Conservation (phyloP, 2,113 vertebrate genomes). For the Onychostruthus taczanowskii region DNA sequence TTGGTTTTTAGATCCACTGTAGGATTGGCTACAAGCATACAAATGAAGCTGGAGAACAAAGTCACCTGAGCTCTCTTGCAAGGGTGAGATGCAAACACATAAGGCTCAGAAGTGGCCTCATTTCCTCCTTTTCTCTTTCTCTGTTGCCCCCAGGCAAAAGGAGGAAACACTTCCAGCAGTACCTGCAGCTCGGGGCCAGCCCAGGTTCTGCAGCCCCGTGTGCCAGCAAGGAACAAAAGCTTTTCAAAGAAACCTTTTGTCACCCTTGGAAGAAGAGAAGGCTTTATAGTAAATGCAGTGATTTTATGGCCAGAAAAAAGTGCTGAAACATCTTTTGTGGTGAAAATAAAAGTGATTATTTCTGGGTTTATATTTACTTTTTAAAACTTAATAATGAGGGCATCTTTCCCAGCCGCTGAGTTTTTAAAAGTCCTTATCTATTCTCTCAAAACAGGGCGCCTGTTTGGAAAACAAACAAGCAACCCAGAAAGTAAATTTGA, state of each 20-base stretch:
- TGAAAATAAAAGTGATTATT: background rate
- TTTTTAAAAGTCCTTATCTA: background rate
- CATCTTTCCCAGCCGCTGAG: background rate
- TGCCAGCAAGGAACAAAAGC: background rate
- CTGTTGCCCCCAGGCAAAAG: background rate
- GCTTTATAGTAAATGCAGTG: background rate
- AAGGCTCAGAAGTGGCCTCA: background rate
- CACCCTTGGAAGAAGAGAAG: background rate
- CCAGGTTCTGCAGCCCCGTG: background rate
- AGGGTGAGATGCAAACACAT: background rate
- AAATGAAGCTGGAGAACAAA: constrained; percentile 14
- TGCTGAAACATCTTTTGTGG: background rate
- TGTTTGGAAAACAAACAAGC: background rate
- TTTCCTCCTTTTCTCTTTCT: background rate
- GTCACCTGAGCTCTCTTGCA: background rate
- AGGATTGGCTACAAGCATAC: background rate
- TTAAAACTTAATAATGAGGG: background rate
- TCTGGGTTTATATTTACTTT: background rate
- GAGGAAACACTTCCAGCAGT: background rate
- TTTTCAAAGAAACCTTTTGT: background rate
- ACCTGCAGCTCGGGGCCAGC: background rate
- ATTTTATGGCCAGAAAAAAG: background rate
- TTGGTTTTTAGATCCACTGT: background rate
- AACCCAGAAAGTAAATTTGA: background rate
- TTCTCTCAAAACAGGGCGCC: background rate